Evolutionary conservation across 2,113 vertebrate species (phyloP).

Genomic region (Pterophyllum scalare): DNA sequence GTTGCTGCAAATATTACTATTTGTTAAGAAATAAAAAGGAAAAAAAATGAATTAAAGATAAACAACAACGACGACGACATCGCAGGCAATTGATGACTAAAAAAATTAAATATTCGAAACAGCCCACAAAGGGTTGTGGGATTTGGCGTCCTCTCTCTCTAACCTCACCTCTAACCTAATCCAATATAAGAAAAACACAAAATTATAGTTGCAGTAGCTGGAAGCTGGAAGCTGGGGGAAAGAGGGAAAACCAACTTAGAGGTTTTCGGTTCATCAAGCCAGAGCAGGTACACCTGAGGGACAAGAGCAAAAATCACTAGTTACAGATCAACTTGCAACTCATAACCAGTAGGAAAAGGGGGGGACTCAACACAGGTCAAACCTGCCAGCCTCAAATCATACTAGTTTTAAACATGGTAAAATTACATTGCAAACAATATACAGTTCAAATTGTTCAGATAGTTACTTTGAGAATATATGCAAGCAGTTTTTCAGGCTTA

Average conservation of each 20-base stretch:
- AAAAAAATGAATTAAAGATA: too few species aligned
- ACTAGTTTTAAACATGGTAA: too few species aligned
- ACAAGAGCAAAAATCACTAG: neutral
- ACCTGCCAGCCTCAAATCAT: neutral
- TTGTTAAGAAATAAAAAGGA: neutral
- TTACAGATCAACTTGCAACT: neutral
- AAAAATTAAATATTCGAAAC: neutral
- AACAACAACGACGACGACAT: neutral
- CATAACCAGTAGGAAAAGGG: neutral
- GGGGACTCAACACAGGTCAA: neutral
- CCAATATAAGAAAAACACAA: neutral
- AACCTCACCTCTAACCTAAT: neutral
- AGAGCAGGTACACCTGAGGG: neutral
- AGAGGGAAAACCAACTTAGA: neutral
- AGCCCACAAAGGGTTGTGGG: neutral
- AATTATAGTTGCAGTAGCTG: neutral
- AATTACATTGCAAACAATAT: neutral
- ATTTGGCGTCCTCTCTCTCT: neutral
- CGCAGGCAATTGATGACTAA: neutral
- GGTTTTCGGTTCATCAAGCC: neutral
- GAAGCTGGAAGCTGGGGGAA: neutral
- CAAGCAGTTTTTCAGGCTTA: neutral
- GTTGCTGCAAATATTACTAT: neutral
- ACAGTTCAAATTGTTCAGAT: accelerated
- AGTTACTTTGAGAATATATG: neutral